Evolutionary conservation across 2,113 vertebrate species (phyloP).

Genomic region (Dromaius novaehollandiae): DNA sequence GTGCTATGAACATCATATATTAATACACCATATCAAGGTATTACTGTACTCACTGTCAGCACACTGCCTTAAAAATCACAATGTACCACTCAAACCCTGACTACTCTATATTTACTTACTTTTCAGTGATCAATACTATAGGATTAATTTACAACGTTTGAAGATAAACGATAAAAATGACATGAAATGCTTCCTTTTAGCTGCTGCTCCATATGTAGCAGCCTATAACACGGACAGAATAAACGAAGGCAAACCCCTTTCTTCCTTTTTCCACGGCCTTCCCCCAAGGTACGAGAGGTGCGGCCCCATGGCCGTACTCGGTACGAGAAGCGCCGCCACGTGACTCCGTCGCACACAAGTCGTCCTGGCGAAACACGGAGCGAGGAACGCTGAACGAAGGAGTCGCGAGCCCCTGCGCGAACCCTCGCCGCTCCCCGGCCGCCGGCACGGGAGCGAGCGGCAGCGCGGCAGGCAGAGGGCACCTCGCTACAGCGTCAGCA

Average conservation of each 20-base stretch:
- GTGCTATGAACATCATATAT: not conserved
- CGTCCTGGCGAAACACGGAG: not conserved
- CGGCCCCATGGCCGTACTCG: no score
- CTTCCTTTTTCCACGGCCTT: not conserved
- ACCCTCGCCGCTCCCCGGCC: not conserved
- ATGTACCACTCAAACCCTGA: not conserved
- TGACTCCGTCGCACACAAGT: not conserved
- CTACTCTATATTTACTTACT: not conserved
- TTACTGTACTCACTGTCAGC: not conserved
- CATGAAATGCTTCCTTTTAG: not conserved
- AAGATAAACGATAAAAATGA: not conserved
- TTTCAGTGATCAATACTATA: not conserved
- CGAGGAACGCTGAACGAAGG: not conserved
- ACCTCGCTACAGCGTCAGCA: not conserved
- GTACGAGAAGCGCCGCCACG: not conserved
- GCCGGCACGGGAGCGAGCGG: not conserved
- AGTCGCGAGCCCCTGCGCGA: not conserved
- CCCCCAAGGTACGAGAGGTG: fast-evolving
- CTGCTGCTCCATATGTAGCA: not conserved
- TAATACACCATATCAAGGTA: not conserved
- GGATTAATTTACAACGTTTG: not conserved
- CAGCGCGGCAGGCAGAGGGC: not conserved
- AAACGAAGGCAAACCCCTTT: not conserved
- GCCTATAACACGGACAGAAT: not conserved
- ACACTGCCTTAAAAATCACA: not conserved